Evolutionary conservation across 2,888 invertebrate species (phyloP), one percentile per base, ranked within the genome.

Genomic region (Lithophane leautieri): DNA sequence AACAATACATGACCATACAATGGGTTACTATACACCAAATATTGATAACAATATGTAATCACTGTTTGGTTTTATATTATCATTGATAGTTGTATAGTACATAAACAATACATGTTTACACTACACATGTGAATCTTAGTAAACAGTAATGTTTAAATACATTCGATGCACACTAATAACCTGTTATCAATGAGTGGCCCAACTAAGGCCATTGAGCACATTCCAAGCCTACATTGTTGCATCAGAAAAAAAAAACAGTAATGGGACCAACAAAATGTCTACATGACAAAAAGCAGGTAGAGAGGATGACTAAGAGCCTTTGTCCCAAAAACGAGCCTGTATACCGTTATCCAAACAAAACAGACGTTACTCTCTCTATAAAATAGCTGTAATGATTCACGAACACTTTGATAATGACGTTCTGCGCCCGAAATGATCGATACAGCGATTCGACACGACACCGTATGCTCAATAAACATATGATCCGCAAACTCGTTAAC

Each of bases 321-420:
- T 96, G 96, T 95, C 92, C 94, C 92, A 93, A 95, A 95, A 95
- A 93, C 93, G 92, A 91, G 94, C 90, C 90, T 90, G 86, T 87
- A 87, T 95, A 95, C 96, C 96, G 96, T 96, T 96, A 96, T 86
- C 90, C 92, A 92, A 93, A 94, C 94, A 94, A 94, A 94, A 94
- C 93, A 93, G 90, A 92, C 91, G 91, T 91, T 93, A 92, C 91
- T 91, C 91, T 92, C 90, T 89, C 91, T 91, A 89, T 91, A 91
- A 92, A 91, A 90, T 94, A 93, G 93, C 94, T 94, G 93, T 93
- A 94, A 91, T 91, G 91, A 91, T 90, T 89, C 88, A 90, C 87
- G 86, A 91, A 91, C 88, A 88, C 89, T 85, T 82, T 90, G 83
- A 86, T 87, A 89, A 83, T 85, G 86, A 85, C 89, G 87, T 89